These are phyloP conservation scores for Meteorus sp. DNA, from an alignment of 1,140 invertebrate genomes.

Conservation along the genomic window DNA sequence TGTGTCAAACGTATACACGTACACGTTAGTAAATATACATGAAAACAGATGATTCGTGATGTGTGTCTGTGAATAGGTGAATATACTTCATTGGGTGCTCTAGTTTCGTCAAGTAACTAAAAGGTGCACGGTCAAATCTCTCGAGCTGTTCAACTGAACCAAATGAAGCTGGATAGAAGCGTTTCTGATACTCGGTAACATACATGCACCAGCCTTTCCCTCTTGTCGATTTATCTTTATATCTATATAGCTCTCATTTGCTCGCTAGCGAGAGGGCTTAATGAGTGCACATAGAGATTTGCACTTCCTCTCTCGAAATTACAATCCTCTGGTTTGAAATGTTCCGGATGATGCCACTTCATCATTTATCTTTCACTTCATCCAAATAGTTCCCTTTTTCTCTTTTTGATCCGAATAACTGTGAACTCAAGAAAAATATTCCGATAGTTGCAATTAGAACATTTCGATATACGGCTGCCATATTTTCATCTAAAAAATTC, in stretches of 20 bases:
- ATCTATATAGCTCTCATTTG: neutral
- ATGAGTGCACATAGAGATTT: slow-evolving; percentile 30
- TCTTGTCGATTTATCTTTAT: neutral
- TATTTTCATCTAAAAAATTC: too few species aligned
- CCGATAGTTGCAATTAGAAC: too few species aligned
- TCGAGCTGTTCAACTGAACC: slow-evolving; percentile 32
- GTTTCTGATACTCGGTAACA: slow-evolving; percentile 26
- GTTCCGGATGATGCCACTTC: slow-evolving; percentile 13
- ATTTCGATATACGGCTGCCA: too few species aligned
- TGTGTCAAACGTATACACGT: slow-evolving; percentile 39
- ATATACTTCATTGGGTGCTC: too few species aligned
- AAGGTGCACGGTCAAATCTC: slow-evolving; percentile 28
- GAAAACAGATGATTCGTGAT: too few species aligned
- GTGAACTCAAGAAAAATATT: too few species aligned
- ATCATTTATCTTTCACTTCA: slow-evolving; percentile 14
- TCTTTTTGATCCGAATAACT: too few species aligned
- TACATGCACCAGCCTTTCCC: too few species aligned
- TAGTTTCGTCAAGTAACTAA: slow-evolving; percentile 28
- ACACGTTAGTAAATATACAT: too few species aligned
- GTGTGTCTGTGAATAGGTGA: too few species aligned
- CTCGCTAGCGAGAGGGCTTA: slow-evolving; percentile 32
- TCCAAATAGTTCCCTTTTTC: slow-evolving; percentile 5
- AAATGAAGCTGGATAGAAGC: slow-evolving; percentile 37
- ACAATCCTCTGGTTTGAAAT: slow-evolving; percentile 23
- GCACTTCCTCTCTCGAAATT: too few species aligned